Base-by-base conservation (phyloP, 2,113 vertebrate species). In the Chitala chitala region DNA sequence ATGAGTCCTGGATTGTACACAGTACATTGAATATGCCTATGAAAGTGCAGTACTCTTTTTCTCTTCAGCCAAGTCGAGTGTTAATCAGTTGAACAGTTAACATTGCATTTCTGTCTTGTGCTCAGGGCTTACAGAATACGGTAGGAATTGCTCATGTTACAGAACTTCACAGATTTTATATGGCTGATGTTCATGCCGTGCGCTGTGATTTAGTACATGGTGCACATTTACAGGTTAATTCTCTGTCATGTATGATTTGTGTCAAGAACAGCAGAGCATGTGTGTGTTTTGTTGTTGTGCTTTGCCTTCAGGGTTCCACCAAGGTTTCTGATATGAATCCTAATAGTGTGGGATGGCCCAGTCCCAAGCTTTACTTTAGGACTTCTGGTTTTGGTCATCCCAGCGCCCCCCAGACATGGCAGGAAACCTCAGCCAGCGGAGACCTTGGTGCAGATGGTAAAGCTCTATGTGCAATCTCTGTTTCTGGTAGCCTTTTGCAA, bases 301-400 rank as follows among this genome's bases (percentile, higher is more conserved):
- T 75, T 71, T 44, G 79, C 81, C 82, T 80, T 24, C 76, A 98
- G 95, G 92, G 91, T 77, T 89, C 93, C 70, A 72, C 84, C 80
- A 90, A 92, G 79, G 89, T 92, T 85, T 94, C 92, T 0, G 92
- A 91, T 80, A 90, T 98, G 78, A 98, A 98, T 87, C 94, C 94
- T n/a, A 90, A 96, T 78, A 95, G 95, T 72, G 92, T 98, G 85
- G 93, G 92, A 80, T 99, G 96, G 96, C 92, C 91, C 76, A 91
- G 91, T 84, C 92, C 87, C 77, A 86, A 86, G 88, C 75, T 92
- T 81, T 87, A 87, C 80, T 88, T 94, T 89, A 91, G 90, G 75
- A 80, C 87, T 17, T 80, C 88, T 76, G 90, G 86, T 80, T 72
- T 88, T 44, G 74, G 87, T 78, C 91, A 91, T 76, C 82, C 86